These are phyloP conservation scores for Anthoscopus minutus DNA, from an alignment of 2,113 vertebrate genomes.

Conservation along the genomic window DNA sequence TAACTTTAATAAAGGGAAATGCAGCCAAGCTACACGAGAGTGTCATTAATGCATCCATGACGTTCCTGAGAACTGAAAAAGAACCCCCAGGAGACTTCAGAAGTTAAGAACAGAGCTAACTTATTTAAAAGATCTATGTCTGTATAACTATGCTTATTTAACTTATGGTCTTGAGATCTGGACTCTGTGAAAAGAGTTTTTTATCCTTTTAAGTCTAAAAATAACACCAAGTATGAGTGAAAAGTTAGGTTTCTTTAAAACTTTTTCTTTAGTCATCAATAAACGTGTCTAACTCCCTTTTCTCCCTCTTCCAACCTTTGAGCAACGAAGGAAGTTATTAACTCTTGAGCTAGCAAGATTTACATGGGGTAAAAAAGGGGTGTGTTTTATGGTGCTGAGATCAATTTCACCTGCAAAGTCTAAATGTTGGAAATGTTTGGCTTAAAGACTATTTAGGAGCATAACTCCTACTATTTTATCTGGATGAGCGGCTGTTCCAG, in stretches of 20 bases:
- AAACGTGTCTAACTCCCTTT: neutral
- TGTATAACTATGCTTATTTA: neutral
- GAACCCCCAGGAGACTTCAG: neutral
- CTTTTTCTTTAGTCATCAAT: neutral
- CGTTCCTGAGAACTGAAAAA: neutral
- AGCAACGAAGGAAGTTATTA: neutral
- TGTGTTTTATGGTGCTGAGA: neutral
- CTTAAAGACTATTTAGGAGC: neutral
- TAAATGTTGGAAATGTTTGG: neutral
- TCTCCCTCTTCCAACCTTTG: neutral
- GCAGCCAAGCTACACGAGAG: slow-evolving; percentile 21
- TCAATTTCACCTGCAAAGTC: neutral
- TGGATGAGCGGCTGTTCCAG: neutral
- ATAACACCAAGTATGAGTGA: neutral
- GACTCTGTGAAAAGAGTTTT: neutral
- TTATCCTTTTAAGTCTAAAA: neutral
- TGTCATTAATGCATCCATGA: slow-evolving; percentile 23
- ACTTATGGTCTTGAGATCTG: neutral
- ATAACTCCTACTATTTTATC: neutral
- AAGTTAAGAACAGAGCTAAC: neutral
- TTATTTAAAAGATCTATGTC: neutral
- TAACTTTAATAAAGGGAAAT: slow-evolving; percentile 12
- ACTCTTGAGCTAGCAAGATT: neutral
- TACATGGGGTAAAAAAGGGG: neutral
- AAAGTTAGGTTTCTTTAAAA: neutral